Base-by-base conservation (phyloP, 2,797 vertebrate species). In the Siniperca obscura region DNA sequence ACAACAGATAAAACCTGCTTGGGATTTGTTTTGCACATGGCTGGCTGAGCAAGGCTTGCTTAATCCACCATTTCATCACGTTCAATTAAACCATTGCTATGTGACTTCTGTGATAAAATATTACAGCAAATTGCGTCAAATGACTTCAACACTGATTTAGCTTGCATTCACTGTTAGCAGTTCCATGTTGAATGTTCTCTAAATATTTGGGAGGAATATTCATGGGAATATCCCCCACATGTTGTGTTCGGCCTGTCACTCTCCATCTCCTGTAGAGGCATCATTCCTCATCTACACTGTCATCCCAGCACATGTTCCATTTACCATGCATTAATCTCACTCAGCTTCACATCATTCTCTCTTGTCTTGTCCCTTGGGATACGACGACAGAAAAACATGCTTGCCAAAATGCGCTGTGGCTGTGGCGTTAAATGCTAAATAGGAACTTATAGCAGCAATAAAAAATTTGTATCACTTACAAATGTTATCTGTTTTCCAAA, bases 311-410 rank as follows among this genome's bases (percentile, higher is more conserved):
- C 91, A 94, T 90, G 91, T 94, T 91, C 88, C 87, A 87, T 93
- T 94, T 93, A 88, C 83, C 90, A 84, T 75, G 38, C 90, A 90
- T 93, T 93, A 83, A 93, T 93, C 90, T 91, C 89, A 89, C 86
- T 90, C 90, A 86, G 85, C 74, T 66, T 84, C 87, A 80, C 90
- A 87, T 87, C 62, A 52, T 66, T 81, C 79, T 69, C 82, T 78
- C 81, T 80, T 59, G 81, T 89, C 75, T 84, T 16, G 66, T 89
- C 88, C 86, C 84, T 73, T 60, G 74, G 88, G 85, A 84, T 61
- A 62, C 80, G 42, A 68, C 19, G 19, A 81, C 75, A 75, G 62
- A 69, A 81, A 81, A 91, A 83, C 84, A 85, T 66, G 76, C 72
- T 87, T 78, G 78, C 80, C 83, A 85, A 76, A 91, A 74, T 40